phyloP scores from a whole-genome alignment of 2,113 vertebrate species.

The Pogonocichla stellata region DNA sequence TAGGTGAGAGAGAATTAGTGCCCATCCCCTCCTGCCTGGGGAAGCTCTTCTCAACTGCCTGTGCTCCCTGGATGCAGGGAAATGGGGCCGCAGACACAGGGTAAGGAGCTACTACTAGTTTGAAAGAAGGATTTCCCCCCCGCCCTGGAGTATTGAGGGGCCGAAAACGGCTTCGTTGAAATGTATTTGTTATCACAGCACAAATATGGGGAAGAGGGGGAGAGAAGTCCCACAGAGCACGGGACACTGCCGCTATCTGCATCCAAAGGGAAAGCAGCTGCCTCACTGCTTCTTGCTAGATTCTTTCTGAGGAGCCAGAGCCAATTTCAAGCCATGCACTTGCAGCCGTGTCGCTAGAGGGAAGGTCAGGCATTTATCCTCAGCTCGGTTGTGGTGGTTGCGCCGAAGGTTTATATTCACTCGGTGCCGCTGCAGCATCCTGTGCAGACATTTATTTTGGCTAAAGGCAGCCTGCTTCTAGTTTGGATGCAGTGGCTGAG shows the following conservation, averaged over 20 bases:
- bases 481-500: neutral
- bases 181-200: fast-evolving
- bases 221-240: neutral
- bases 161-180: neutral
- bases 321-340: neutral
- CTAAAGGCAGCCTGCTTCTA: neutral
- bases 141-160: fast-evolving
- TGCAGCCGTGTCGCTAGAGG: neutral
- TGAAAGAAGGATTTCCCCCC: neutral
- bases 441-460: conserved; percentile 45
- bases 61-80: neutral
- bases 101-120: neutral
- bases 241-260: neutral
- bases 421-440: neutral
- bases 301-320: neutral
- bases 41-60: neutral
- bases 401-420: neutral
- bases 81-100: neutral
- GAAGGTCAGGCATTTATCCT: neutral
- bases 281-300: neutral
- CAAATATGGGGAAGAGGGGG: neutral
- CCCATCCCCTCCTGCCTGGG: neutral
- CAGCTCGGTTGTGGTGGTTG: neutral
- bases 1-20: neutral
- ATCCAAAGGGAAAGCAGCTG: neutral